These are phyloP conservation scores for Ceratothoa steindachneri DNA, from an alignment of 2,888 invertebrate species.

Conservation along the genomic window DNA sequence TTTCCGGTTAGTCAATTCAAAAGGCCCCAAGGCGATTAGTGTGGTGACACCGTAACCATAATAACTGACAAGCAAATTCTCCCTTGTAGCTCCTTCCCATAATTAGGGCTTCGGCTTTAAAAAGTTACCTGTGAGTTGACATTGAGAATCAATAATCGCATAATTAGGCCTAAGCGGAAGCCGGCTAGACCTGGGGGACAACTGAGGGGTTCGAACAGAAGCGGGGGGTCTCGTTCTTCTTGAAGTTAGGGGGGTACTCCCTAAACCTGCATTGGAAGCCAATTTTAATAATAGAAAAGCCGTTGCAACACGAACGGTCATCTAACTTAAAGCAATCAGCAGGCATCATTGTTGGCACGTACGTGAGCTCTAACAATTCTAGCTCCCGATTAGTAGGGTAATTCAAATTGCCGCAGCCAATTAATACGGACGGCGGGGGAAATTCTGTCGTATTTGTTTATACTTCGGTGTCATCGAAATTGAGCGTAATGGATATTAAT, in stretches of 20 bases:
- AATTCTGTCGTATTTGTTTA: too few species aligned
- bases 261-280: slow-evolving; percentile 30
- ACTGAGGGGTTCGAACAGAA: slow-evolving; percentile 26
- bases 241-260: slow-evolving; percentile 31
- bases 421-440: too few species aligned
- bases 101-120: neutral
- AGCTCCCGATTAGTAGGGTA: too few species aligned
- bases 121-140: slow-evolving; percentile 38
- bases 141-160: slow-evolving; percentile 40
- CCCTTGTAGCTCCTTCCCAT: too few species aligned
- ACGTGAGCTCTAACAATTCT: too few species aligned
- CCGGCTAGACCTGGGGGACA: slow-evolving; percentile 40
- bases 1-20: too few species aligned
- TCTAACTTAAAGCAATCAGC: neutral
- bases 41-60: too few species aligned
- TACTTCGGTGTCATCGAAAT: too few species aligned
- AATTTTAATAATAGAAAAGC: slow-evolving; percentile 5
- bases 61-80: too few species aligned
- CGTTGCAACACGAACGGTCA: neutral
- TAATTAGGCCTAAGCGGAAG: slow-evolving; percentile 32
- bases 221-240: slow-evolving; percentile 17
- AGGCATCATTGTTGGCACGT: neutral
- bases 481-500: too few species aligned
- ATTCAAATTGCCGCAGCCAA: too few species aligned
- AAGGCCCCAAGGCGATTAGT: too few species aligned